Conservation (phyloP, 2,888 invertebrate genomes). For the Colletes collaris region DNA sequence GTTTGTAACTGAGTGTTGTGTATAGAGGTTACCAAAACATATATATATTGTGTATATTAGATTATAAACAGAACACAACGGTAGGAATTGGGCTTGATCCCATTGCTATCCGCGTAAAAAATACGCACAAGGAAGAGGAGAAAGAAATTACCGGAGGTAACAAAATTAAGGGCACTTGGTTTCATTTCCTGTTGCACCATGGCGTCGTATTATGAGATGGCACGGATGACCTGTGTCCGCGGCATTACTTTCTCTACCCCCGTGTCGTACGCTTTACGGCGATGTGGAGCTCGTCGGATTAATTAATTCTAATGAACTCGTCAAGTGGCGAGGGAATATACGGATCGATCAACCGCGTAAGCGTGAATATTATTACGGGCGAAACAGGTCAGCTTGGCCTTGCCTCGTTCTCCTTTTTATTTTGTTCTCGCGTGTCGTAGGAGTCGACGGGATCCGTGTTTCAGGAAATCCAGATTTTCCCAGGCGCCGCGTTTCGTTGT, state of each 20-base stretch:
- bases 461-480: background rate
- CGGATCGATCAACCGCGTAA: constrained; percentile 12
- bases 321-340: background rate
- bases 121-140: too few species aligned
- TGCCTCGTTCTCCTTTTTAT: too few species aligned
- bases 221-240: background rate
- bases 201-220: background rate
- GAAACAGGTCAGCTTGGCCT: constrained; percentile 1
- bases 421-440: background rate
- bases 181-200: background rate
- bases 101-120: too few species aligned
- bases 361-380: constrained; percentile 12
- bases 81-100: too few species aligned
- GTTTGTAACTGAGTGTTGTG: too few species aligned
- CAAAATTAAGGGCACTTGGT: constrained; percentile 7
- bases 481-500: too few species aligned
- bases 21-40: too few species aligned
- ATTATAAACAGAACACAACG: too few species aligned
- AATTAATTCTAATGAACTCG: constrained; percentile 37
- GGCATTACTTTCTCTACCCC: background rate
- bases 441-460: background rate
- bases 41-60: too few species aligned
- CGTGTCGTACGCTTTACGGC: background rate
- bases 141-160: constrained; percentile 16
- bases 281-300: constrained; percentile 14